phyloP scores from a whole-genome alignment of 2,888 invertebrate species.

The Eurois occulta region DNA sequence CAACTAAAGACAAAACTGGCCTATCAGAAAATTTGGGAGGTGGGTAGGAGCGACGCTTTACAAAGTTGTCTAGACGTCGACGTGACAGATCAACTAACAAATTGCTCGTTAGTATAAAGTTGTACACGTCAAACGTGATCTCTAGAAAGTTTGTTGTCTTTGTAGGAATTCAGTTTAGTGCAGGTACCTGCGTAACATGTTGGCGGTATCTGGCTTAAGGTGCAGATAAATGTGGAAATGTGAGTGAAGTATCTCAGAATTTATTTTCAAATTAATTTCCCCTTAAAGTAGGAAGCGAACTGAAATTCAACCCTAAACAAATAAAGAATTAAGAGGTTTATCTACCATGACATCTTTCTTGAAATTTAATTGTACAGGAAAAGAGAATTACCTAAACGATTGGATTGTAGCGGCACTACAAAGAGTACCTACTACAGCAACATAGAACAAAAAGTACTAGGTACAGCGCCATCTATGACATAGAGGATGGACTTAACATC shows the following conservation, averaged over 20 bases:
- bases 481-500: no score
- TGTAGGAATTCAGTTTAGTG: constrained; percentile 26
- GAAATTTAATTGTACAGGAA: neutral
- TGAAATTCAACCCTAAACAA: neutral
- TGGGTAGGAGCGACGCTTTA: neutral
- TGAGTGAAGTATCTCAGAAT: neutral
- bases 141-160: constrained; percentile 39
- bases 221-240: neutral
- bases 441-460: no score
- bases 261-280: neutral
- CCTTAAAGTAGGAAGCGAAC: neutral
- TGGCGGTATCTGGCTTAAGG: neutral
- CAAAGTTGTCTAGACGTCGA: constrained; percentile 40
- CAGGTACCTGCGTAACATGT: neutral
- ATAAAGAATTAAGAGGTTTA: neutral
- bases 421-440: no score
- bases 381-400: neutral
- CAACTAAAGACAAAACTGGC: neutral
- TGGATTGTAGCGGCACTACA: no score
- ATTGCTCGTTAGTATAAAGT: constrained; percentile 59
- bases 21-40: constrained; percentile 5
- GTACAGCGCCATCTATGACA: no score
- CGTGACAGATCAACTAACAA: constrained; percentile 56
- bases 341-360: neutral
- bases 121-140: constrained; percentile 53